Percentiles rank a stretch among this genome's conserved stretches.
phyloP scores from a whole-genome alignment of 2,888 invertebrate genomes.

The Limnephilus marmoratus region DNA sequence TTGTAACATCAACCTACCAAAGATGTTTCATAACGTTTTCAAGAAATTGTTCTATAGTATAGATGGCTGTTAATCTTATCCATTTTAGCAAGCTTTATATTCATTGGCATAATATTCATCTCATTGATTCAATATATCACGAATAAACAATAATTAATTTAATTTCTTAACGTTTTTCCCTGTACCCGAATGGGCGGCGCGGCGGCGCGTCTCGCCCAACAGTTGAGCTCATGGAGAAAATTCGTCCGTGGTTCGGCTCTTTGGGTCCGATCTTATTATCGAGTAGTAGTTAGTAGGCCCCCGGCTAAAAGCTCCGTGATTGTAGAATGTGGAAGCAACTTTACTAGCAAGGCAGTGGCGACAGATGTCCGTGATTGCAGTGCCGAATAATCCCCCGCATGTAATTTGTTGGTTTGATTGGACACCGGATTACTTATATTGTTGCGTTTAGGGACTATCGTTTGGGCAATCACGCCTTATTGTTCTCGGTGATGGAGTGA shows the following conservation, averaged over 20 bases:
- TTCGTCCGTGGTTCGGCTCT: neutral
- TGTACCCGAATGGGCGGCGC: neutral
- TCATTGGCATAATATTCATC: neutral
- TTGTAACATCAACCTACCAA: too few relatives aligned
- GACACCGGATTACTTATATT: constrained; percentile 58
- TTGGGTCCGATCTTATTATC: too few relatives aligned
- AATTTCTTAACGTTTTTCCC: neutral
- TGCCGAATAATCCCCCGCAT: constrained; percentile 53
- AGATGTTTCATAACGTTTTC: too few relatives aligned
- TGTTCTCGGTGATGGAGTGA: constrained; percentile 32
- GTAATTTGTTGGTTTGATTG: constrained; percentile 57
- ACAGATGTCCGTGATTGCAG: constrained; percentile 48
- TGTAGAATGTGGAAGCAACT: neutral
- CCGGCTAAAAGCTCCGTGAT: neutral
- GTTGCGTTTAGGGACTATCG: constrained; percentile 51
- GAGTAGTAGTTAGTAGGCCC: neutral
- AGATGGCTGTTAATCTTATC: neutral
- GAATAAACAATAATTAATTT: neutral
- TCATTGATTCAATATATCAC: neutral
- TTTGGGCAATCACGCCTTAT: constrained; percentile 52
- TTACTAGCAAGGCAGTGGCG: neutral
- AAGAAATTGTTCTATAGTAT: neutral
- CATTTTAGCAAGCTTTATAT: neutral
- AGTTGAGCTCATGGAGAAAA: neutral
- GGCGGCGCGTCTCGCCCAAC: neutral